A percentile compares a stretch with the other conserved stretches of the same genome.
These are phyloP conservation scores for Anhinga rufa DNA, from an alignment of 2,113 vertebrate species.

Conservation along the genomic window DNA sequence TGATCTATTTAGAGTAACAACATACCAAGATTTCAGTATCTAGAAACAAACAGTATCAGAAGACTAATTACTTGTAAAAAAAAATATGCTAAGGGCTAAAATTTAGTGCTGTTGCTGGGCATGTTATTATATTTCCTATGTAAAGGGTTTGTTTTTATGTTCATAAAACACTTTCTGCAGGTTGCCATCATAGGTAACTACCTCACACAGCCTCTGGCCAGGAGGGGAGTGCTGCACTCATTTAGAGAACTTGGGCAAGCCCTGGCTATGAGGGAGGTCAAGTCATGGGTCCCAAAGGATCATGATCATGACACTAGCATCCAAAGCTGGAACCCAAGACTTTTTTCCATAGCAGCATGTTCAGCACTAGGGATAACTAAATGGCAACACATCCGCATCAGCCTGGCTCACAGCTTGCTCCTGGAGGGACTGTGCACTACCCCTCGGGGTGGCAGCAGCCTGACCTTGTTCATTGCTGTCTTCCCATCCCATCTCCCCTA, in stretches of 20 bases:
- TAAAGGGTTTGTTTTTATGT: background rate
- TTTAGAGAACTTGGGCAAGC: background rate
- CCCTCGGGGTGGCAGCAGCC: background rate
- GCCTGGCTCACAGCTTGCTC: background rate
- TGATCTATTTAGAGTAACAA: background rate
- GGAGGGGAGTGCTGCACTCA: background rate
- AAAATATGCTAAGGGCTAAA: background rate
- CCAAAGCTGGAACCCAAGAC: background rate
- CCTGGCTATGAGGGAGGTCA: background rate
- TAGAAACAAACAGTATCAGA: background rate
- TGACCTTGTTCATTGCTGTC: background rate
- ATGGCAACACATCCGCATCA: background rate
- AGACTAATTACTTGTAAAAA: background rate
- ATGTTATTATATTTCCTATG: background rate
- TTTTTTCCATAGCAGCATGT: background rate
- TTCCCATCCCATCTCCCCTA: background rate
- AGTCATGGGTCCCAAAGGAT: background rate
- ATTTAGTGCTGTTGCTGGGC: background rate
- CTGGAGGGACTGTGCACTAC: rapidly evolving
- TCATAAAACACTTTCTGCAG: background rate
- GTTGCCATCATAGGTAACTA: background rate
- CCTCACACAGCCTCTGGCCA: background rate
- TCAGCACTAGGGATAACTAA: background rate
- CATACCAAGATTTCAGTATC: background rate
- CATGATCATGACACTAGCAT: background rate